Base-by-base conservation (phyloP, 2,888 invertebrate species). In the Micropterix aruncella region DNA sequence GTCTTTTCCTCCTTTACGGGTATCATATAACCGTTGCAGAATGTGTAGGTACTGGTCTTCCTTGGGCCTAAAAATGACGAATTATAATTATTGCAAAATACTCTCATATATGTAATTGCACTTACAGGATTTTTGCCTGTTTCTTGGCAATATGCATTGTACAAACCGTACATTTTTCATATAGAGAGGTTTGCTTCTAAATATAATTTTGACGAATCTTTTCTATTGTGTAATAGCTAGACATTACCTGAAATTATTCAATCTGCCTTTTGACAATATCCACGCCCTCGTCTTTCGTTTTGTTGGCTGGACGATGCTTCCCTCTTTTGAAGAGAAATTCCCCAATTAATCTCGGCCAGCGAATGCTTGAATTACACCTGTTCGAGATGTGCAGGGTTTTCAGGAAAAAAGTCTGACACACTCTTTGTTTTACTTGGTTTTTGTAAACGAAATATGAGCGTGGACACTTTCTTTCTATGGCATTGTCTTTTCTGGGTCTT, bases 41-140 rank as follows among this genome's bases (percentile, higher is more conserved):
- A 36, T 16, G 46, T 42, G 46, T 46, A 47, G n/a, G 39, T 19
- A 41, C 42, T 42, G n/a, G n/a, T n/a, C 38, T 47, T 46, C 42
- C 46, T 46, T 27, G 46, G 46, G 12, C n/a, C 40, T 12, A 27
- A 43, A 19, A 46, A 46, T 19, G 43, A 45, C 18, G 19, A 42
- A 18, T 47, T 47, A 40, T 41, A 47, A 38, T 40, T 37, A 41
- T 42, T 46, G 41, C 45, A 43, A 40, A 43, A 47, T 43, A 46
- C 45, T 12, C 45, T 19, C 27, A 38, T 43, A 41, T 47, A 45
- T 38, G 47, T 45, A 38, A 38, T 19, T 47, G 41, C 43, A 40
- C 43, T 46, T 14, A 43, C 47, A 42, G 45, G 40, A 9, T 5
- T 40, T 17, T n/a, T 12, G 36, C n/a, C n/a, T 12, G 7, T 27